phyloP scores from a whole-genome alignment of 2,797 vertebrate species.

The Hemitrygon akajei region DNA sequence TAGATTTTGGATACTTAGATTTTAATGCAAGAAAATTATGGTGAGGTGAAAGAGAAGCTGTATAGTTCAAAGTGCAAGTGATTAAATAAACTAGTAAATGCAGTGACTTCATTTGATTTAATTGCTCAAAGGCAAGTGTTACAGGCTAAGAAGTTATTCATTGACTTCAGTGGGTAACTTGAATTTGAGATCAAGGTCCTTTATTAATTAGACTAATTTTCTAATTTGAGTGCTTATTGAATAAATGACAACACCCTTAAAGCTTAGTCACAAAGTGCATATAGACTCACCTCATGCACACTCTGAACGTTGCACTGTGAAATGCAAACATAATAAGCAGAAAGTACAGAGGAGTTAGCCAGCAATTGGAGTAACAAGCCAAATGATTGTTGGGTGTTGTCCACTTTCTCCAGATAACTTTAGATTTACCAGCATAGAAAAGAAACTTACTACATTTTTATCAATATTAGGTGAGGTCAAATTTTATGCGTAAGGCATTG shows the following conservation, averaged over 20 bases:
- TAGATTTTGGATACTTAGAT: no score
- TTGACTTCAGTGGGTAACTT: not conserved
- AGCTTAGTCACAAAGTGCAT: not conserved
- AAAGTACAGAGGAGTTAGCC: not conserved
- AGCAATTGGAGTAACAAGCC: not conserved
- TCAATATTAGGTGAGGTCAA: not conserved
- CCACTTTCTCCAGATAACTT: not conserved
- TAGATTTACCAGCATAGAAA: not conserved
- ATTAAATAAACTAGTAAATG: not conserved
- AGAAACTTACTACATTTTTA: not conserved
- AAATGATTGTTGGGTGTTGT: not conserved
- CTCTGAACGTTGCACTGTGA: not conserved
- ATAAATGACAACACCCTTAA: not conserved
- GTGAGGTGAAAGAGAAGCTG: no score
- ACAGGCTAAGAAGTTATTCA: not conserved
- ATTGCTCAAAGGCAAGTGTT: not conserved
- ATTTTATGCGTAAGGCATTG: not conserved
- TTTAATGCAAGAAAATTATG: no score
- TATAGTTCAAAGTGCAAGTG: not conserved
- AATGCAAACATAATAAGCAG: not conserved
- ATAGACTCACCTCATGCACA: not conserved
- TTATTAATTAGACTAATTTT: not conserved
- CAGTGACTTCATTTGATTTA: not conserved
- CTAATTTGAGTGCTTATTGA: not conserved
- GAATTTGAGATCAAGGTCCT: not conserved